These are phyloP conservation scores for Murina feae DNA, from an alignment of 2,113 vertebrate species.

Conservation along the genomic window DNA sequence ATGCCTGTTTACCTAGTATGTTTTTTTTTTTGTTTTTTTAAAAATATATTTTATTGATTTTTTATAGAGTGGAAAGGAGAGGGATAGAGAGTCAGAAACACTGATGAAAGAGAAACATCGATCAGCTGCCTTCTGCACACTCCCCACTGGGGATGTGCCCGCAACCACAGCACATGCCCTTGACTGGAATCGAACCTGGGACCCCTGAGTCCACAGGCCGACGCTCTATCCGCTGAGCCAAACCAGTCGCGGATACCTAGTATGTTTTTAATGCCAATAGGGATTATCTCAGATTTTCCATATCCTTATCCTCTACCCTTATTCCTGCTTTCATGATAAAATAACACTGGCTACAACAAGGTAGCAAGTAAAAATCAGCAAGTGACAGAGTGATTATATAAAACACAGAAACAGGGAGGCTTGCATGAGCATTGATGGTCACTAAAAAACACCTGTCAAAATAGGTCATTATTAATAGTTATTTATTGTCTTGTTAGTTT, in stretches of 20 bases:
- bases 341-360: background rate
- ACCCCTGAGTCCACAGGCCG: no score
- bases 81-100: no score
- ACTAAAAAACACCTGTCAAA: slow-evolving; percentile 47
- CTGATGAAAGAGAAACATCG: no score
- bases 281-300: background rate
- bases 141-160: no score
- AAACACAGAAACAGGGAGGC: slow-evolving; percentile 44
- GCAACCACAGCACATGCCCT: no score
- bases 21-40: no score
- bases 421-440: slow-evolving; percentile 20
- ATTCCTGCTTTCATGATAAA: slow-evolving; percentile 40
- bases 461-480: slow-evolving; percentile 50
- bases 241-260: no score
- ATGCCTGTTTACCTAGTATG: background rate
- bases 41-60: no score
- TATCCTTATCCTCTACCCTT: background rate
- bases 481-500: slow-evolving; percentile 59
- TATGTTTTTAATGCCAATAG: background rate
- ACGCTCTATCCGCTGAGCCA: no score
- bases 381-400: slow-evolving; percentile 11
- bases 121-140: no score
- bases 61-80: no score
- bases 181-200: no score
- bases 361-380: slow-evolving; percentile 39